Conservation (phyloP, 2,113 vertebrate genomes). For the Zosterops lateralis region DNA sequence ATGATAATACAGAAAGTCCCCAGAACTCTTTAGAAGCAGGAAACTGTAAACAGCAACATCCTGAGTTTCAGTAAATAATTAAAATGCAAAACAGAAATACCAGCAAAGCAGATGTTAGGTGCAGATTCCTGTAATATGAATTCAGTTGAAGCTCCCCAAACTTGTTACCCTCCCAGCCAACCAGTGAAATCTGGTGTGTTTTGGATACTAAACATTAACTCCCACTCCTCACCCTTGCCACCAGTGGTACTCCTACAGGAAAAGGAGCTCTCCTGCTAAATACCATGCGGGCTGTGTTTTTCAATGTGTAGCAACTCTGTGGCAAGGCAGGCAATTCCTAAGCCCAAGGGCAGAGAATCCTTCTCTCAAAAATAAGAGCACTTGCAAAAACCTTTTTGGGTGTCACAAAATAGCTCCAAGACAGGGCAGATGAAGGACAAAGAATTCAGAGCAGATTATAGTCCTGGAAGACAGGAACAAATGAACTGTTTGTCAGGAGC, state of each 20-base stretch:
- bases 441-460: slow-evolving; percentile 25
- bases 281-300: neutral
- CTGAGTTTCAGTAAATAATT: slow-evolving; percentile 57
- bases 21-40: slow-evolving; percentile 26
- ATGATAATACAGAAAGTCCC: slow-evolving; percentile 6
- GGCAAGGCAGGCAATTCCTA: neutral
- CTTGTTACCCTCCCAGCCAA: neutral
- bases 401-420: slow-evolving; percentile 16
- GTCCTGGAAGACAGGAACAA: slow-evolving; percentile 15
- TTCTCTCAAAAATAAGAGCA: neutral
- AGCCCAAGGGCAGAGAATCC: neutral
- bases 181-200: neutral
- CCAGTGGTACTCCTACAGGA: neutral
- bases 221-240: neutral
- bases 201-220: neutral
- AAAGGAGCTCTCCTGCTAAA: neutral
- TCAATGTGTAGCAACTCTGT: neutral
- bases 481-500: neutral
- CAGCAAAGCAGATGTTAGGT: slow-evolving; percentile 24
- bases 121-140: neutral
- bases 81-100: slow-evolving; percentile 41
- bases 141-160: neutral
- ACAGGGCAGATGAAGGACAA: slow-evolving; percentile 15
- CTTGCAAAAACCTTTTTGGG: neutral
- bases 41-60: slow-evolving; percentile 50